A percentile compares a stretch with the other conserved stretches of the same genome.
Evolutionary conservation across 1,140 invertebrate genomes (phyloP).

Genomic region (Cecropterus lyciades): DNA sequence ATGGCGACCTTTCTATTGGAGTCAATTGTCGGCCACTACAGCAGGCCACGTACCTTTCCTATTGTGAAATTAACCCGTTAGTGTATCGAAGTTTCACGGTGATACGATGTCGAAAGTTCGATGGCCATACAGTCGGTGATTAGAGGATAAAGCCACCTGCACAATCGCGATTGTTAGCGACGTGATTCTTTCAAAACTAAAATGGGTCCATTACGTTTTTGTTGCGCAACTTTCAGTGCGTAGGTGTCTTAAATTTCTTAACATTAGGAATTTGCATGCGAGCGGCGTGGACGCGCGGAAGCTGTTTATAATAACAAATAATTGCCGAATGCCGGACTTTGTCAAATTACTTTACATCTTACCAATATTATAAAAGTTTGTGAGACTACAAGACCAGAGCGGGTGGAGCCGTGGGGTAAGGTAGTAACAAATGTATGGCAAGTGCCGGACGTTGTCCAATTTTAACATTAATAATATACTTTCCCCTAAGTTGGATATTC

Average conservation of each 20-base stretch:
- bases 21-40: slow-evolving; percentile 61
- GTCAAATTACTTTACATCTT: too few relatives aligned
- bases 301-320: too few relatives aligned
- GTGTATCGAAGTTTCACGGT: slow-evolving; percentile 34
- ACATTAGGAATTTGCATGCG: slow-evolving; percentile 40
- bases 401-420: too few relatives aligned
- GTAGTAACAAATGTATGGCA: slow-evolving; percentile 49
- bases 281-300: slow-evolving; percentile 29
- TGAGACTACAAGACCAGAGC: too few relatives aligned
- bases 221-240: slow-evolving; percentile 3
- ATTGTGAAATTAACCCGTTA: slow-evolving; percentile 43
- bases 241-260: slow-evolving; percentile 43
- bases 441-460: slow-evolving; percentile 43
- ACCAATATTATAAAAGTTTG: too few relatives aligned
- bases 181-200: slow-evolving; percentile 41
- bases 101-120: slow-evolving; percentile 42
- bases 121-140: slow-evolving; percentile 54
- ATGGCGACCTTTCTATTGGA: slow-evolving; percentile 73
- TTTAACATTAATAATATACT: slow-evolving; percentile 50
- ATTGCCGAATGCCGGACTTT: too few relatives aligned
- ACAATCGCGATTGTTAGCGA: slow-evolving; percentile 39
- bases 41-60: slow-evolving; percentile 27
- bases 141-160: slow-evolving; percentile 49
- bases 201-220: slow-evolving; percentile 9
- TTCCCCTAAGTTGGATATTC: slow-evolving; percentile 48